These are phyloP conservation scores for Adela reaumurella DNA, from an alignment of 2,888 invertebrate genomes.

Conservation along the genomic window DNA sequence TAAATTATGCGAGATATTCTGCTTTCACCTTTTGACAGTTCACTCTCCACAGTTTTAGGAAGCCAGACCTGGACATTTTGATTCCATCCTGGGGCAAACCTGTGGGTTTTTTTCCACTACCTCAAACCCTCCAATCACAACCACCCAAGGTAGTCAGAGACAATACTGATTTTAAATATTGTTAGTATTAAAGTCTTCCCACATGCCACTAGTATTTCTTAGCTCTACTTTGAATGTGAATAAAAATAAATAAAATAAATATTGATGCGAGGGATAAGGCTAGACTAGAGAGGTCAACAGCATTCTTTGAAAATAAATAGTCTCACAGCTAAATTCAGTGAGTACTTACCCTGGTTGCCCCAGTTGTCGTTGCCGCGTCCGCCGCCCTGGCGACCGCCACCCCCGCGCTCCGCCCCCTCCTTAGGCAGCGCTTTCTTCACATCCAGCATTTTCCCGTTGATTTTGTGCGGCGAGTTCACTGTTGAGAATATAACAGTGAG, in stretches of 20 bases:
- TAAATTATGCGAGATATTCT: slow-evolving; percentile 22
- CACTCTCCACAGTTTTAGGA: slow-evolving; percentile 51
- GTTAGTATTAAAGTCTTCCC: too few species aligned
- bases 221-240: too few species aligned
- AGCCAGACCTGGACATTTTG: slow-evolving; percentile 41
- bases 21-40: too few species aligned
- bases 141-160: too few species aligned
- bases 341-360: slow-evolving; percentile 28
- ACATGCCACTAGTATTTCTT: too few species aligned
- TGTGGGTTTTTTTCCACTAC: too few species aligned
- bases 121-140: too few species aligned
- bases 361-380: slow-evolving; percentile 20
- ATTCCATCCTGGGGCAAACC: slow-evolving; percentile 50
- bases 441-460: slow-evolving; percentile 84
- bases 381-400: slow-evolving; percentile 36
- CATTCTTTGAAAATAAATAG: too few species aligned
- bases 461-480: slow-evolving; percentile 81
- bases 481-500: slow-evolving; percentile 8
- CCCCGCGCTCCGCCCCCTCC: slow-evolving; percentile 60
- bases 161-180: too few species aligned
- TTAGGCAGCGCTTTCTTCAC: slow-evolving; percentile 93
- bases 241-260: too few species aligned
- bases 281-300: too few species aligned
- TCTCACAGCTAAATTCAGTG: neutral
- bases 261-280: too few species aligned